Evolutionary conservation across 2,113 vertebrate genomes (phyloP), one percentile per base, ranked within the genome.

Genomic region (Echinops telfairi): DNA sequence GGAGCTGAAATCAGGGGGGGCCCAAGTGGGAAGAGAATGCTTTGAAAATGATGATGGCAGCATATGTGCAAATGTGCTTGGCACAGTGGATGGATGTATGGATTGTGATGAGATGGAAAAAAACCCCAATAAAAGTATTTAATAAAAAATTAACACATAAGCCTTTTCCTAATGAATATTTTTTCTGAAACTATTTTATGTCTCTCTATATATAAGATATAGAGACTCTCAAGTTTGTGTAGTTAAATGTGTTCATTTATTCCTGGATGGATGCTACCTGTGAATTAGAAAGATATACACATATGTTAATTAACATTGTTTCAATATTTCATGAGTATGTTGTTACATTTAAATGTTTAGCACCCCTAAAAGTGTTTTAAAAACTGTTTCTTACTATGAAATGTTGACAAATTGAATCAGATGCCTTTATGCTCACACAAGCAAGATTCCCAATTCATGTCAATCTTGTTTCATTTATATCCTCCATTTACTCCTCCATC

Each of bases 101-200:
- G 47, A 2, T 53, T 53, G 47, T 53, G 47, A 53, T 53, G 10
- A 53, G 47, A 53, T 53, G 47, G 1, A 53, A 53, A n/a, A 10
- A 53, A 6, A 4, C 47, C 47, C 47, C 12, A 53, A 53, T 53
- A 53, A 53, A 53, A 53, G 9, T 53, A 53, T 53, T 53, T 53
- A 14, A 53, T 91, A 47, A 27, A 40, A 75, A 57, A 78, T 68
- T 20, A 36, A 79, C 12, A 31, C 57, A 9, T 31, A 3, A 12
- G 25, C 2, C 87, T 27, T 86, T 77, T 68, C 3, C 3, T 83
- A 78, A 10, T 40, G 68, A 80, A 76, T 77, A 92, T 85, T 31
- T 86, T 83, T 96, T 78, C 31, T 89, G 60, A 76, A 92, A 27
- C 15, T 64, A 19, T 31, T 77, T 47, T 84, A 70, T n/a, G n/a